Evolutionary conservation across 2,888 invertebrate genomes (phyloP).

Genomic region (Leptogaster cylindrica): DNA sequence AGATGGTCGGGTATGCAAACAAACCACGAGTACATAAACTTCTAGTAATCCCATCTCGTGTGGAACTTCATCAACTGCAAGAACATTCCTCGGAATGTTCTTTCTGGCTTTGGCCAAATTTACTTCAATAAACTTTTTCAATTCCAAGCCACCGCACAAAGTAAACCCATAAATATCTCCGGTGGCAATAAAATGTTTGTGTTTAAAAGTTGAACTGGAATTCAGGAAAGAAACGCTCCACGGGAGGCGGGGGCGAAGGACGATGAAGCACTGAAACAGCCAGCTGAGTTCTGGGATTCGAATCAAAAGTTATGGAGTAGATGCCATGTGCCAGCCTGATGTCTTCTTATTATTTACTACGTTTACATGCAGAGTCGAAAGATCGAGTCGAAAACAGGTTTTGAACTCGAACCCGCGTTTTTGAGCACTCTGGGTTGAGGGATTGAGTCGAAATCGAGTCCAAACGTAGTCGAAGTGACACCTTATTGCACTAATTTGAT

Average conservation of each 20-base stretch:
- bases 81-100: background rate
- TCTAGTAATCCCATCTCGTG: conserved; percentile 1
- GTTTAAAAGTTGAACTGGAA: conserved; percentile 28
- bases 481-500: no score
- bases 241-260: background rate
- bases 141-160: conserved; percentile 37
- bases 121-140: conserved; percentile 37
- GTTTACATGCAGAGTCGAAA: no score
- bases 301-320: conserved; percentile 18
- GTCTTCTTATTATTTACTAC: conserved; percentile 32
- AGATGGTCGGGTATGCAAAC: background rate
- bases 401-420: no score
- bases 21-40: conserved; percentile 8
- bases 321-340: conserved; percentile 34
- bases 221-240: background rate
- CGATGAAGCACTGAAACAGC: background rate
- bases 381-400: no score
- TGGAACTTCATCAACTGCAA: conserved; percentile 27
- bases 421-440: no score
- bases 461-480: no score
- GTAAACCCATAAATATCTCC: conserved; percentile 36
- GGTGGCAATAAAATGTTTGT: conserved; percentile 31
- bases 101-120: conserved; percentile 22
- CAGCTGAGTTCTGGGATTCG: conserved; percentile 27
- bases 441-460: no score